Conservation (phyloP, 2,888 invertebrate genomes). For the Cheiracanthium punctorium region DNA sequence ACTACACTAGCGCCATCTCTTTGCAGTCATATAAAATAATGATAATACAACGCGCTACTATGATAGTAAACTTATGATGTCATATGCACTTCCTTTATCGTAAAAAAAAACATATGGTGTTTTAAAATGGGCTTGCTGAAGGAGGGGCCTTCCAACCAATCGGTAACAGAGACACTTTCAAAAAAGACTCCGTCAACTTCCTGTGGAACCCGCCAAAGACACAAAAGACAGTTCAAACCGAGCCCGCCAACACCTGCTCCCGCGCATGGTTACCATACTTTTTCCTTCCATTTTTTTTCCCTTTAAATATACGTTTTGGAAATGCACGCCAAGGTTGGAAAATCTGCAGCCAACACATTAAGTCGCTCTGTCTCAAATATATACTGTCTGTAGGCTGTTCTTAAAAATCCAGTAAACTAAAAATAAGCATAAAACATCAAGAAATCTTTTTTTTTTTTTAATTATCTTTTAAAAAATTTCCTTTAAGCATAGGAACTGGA, state of each 20-base stretch:
- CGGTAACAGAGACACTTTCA: constrained; percentile 43
- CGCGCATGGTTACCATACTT: constrained; percentile 56
- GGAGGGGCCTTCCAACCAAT: constrained; percentile 59
- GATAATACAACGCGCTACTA: constrained; percentile 28
- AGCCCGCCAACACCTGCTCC: constrained; percentile 70
- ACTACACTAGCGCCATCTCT: constrained; percentile 45
- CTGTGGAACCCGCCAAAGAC: constrained; percentile 60
- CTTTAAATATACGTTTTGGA: background rate
- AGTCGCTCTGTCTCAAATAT: too few species aligned
- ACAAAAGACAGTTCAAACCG: constrained; percentile 45
- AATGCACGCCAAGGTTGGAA: constrained; percentile 16
- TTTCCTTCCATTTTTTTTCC: constrained; percentile 27
- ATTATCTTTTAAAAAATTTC: too few species aligned
- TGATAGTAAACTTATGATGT: constrained; percentile 39
- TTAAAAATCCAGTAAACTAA: too few species aligned
- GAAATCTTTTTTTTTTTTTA: too few species aligned
- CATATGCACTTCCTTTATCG: constrained; percentile 62
- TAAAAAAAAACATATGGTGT: constrained; percentile 44
- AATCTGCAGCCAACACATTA: background rate
- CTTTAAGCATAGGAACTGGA: too few species aligned
- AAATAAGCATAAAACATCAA: too few species aligned
- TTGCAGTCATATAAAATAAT: constrained; percentile 16
- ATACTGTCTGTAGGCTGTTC: too few species aligned
- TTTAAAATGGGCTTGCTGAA: constrained; percentile 41
- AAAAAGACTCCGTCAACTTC: constrained; percentile 55